Evolutionary conservation across 2,888 invertebrate genomes (phyloP), one percentile per base, ranked within the genome.

Genomic region (Tachina grossa): DNA sequence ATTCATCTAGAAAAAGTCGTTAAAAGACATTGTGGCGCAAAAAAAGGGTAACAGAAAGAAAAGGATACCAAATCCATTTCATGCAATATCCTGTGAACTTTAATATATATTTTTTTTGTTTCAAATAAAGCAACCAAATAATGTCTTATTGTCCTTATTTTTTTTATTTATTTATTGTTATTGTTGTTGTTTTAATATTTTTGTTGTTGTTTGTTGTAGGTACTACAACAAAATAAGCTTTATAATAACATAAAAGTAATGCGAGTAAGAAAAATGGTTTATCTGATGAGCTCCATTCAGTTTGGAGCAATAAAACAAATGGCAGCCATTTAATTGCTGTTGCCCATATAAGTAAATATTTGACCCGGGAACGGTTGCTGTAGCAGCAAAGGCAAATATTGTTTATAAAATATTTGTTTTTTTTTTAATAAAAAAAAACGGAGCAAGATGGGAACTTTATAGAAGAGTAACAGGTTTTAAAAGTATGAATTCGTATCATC

Each of bases 291-390:
- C 87, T 75, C 75, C 79, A 31, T 31, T 31, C 31, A 83, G 79
- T 79, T 71, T 87, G 86, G 68, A 75, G 86, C 79, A 87, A 89
- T 88, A 88, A 89, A 89, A 88, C 88, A 88, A 89, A 89, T 88
- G 88, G 83, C 88, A 88, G 87, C 88, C 86, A 87, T 89, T 89
- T 89, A 89, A 89, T 89, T 89, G 89, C 88, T 88, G 88, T 88
- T 88, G 85, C 87, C 84, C 88, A 88, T 89, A 66, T 43, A 88
- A 88, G 87, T 87, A 31, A 31, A 31, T 31, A 87, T 84, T 87
- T 82, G 79, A 85, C 83, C 79, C 79, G 65, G 47, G 71, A 68
- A 71, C 59, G 13, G 16, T 66, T 59, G 55, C 66, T 66, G 16
- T 19, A 63, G 22, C 51, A 61, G 22, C 11, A 53, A 22, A 11